Evolutionary conservation across 2,888 invertebrate species (phyloP).

Genomic region (Aphodius granarius): DNA sequence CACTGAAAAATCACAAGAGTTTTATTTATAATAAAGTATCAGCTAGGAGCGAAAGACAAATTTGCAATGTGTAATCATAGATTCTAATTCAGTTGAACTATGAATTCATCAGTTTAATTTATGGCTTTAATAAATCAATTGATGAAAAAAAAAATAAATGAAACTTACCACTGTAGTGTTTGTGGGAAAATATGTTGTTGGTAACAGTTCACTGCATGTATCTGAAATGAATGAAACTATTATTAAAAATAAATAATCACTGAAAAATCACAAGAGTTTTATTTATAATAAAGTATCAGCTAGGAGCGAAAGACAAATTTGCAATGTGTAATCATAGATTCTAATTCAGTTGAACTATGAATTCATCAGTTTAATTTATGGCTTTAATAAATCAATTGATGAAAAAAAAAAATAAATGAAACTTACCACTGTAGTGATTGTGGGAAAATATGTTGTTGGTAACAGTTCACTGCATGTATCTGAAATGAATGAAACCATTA

Average conservation of each 20-base stretch:
- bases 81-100: constrained; percentile 47
- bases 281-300: constrained; percentile 29
- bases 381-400: neutral
- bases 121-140: no score
- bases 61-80: constrained; percentile 45
- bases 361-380: constrained; percentile 38
- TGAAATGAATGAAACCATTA: neutral
- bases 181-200: neutral
- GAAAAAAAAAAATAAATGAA: neutral
- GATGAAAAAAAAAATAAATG: no score
- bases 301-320: constrained; percentile 45
- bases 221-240: neutral
- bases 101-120: constrained; percentile 42
- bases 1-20: no score
- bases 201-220: no score
- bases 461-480: neutral
- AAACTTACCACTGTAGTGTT: no score
- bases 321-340: constrained; percentile 36
- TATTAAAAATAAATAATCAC: constrained; percentile 1
- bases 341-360: constrained; percentile 47
- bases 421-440: neutral
- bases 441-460: neutral
- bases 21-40: constrained; percentile 26
- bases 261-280: neutral
- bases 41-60: constrained; percentile 44